These are phyloP conservation scores for Chymomyza caudatula DNA, from an alignment of 2,888 invertebrate species.

Conservation along the genomic window DNA sequence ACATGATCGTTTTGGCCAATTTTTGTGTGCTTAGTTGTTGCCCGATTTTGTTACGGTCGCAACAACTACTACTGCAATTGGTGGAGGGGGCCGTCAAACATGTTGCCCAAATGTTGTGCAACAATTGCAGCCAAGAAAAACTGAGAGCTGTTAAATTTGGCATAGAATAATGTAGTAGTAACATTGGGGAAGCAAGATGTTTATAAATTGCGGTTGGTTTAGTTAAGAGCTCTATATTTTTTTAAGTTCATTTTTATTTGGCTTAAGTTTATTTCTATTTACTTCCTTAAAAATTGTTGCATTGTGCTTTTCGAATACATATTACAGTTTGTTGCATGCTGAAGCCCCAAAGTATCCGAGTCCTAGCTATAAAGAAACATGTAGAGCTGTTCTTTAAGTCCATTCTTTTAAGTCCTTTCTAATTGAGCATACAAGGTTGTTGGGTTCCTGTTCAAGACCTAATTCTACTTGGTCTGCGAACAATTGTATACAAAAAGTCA, in stretches of 20 bases:
- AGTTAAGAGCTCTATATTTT: neutral
- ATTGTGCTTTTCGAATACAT: no score
- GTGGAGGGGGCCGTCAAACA: constrained; percentile 43
- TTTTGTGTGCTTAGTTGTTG: constrained; percentile 38
- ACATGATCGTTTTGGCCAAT: constrained; percentile 70
- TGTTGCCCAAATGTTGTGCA: constrained; percentile 58
- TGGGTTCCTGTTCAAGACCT: no score
- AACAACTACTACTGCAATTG: constrained; percentile 32
- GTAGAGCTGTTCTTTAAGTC: no score
- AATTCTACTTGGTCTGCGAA: no score
- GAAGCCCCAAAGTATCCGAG: no score
- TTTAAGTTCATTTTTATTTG: no score
- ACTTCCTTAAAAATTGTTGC: no score
- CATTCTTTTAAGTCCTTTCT: no score
- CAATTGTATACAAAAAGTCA: no score
- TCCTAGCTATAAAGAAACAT: no score
- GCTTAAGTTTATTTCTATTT: neutral
- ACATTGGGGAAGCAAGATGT: neutral
- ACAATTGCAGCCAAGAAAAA: constrained; percentile 39
- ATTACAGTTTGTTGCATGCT: no score
- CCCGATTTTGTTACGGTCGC: constrained; percentile 13
- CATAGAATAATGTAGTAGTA: constrained; percentile 31
- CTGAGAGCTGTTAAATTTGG: neutral
- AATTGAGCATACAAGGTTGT: no score
- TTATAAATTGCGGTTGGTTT: neutral